Evolutionary conservation across 2,797 vertebrate genomes (phyloP).

Genomic region (Amazona finschi): DNA sequence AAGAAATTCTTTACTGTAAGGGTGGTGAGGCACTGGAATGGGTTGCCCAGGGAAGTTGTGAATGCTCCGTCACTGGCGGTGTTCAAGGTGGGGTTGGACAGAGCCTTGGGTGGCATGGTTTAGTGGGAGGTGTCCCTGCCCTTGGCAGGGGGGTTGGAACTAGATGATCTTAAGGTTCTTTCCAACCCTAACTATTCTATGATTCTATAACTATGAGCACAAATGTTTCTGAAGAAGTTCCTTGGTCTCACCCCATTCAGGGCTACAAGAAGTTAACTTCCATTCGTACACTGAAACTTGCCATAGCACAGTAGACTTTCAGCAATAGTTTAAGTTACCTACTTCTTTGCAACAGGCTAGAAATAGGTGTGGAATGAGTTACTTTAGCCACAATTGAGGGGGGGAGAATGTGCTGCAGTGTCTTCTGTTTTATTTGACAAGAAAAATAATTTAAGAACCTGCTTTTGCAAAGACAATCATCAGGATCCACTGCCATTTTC

Average conservation of each 20-base stretch:
- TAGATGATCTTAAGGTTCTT: too few relatives aligned
- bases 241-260: not conserved
- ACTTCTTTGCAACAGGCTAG: not conserved
- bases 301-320: not conserved
- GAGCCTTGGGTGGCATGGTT: too few relatives aligned
- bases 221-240: not conserved
- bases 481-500: not conserved
- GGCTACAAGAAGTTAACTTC: not conserved
- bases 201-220: not conserved
- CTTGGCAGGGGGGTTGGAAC: too few relatives aligned
- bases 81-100: too few relatives aligned
- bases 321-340: fast-evolving
- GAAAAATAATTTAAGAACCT: not conserved
- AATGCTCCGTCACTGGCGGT: too few relatives aligned
- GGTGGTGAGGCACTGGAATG: too few relatives aligned
- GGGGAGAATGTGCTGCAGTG: not conserved
- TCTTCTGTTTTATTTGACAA: not conserved
- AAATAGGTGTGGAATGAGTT: not conserved
- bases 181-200: too few relatives aligned
- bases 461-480: not conserved
- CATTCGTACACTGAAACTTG: not conserved
- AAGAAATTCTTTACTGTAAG: too few relatives aligned
- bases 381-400: not conserved
- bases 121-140: too few relatives aligned
- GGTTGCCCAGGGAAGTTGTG: too few relatives aligned